Evolutionary conservation across 2,888 invertebrate genomes (phyloP).

Genomic region (Cinara cedri): DNA sequence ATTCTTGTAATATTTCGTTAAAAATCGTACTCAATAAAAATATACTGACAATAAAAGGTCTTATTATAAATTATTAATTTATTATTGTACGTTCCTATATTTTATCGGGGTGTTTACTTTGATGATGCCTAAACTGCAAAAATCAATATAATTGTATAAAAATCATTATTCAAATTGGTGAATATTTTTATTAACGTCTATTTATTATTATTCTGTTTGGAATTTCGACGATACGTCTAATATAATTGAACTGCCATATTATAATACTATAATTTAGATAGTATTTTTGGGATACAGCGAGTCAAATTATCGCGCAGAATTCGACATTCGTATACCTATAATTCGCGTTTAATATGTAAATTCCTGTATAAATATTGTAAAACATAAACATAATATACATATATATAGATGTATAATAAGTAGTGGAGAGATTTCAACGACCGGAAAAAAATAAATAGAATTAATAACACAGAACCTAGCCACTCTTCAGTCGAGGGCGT

Average conservation of each 20-base stretch:
- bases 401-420: not conserved
- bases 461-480: conserved; percentile 23
- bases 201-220: no score
- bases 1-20: no score
- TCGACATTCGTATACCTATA: no score
- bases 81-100: no score
- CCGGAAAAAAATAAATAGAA: not conserved
- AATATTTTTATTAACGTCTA: not conserved
- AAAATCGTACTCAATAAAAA: no score
- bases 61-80: no score
- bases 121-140: no score
- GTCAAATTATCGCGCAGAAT: not conserved
- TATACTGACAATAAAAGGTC: no score
- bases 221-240: conserved; percentile 28
- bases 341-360: conserved; percentile 18
- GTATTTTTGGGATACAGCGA: not conserved
- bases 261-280: conserved; percentile 12
- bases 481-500: conserved; percentile 34
- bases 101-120: no score
- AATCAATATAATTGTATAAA: no score
- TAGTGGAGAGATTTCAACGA: conserved; percentile 18
- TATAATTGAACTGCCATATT: not conserved
- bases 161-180: no score
- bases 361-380: not conserved
- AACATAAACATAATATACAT: not conserved